Conservation (phyloP, 2,888 invertebrate genomes). For the Slavum lentiscoides region DNA sequence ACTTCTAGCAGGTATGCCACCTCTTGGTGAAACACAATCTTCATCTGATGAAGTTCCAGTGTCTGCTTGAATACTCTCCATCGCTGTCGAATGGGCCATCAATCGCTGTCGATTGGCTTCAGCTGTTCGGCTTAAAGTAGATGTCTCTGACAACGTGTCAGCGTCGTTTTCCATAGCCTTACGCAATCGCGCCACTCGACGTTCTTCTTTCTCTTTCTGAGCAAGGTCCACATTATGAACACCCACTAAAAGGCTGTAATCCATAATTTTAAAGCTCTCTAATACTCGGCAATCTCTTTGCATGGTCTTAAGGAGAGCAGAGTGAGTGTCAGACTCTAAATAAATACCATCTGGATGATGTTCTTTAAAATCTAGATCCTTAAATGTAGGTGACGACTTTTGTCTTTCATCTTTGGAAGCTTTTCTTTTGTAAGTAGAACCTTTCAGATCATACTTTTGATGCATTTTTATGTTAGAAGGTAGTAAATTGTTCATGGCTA, state of each 20-base stretch:
- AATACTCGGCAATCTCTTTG: slow-evolving; percentile 89
- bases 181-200: slow-evolving; percentile 40
- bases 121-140: slow-evolving; percentile 67
- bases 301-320: slow-evolving; percentile 93
- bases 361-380: slow-evolving; percentile 98
- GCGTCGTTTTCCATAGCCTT: slow-evolving; percentile 57
- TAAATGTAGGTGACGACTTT: slow-evolving; percentile 92
- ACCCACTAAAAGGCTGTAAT: slow-evolving; percentile 96
- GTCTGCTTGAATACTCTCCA: slow-evolving; percentile 98
- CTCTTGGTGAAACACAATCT: slow-evolving; percentile 95
- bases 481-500: slow-evolving; percentile 98
- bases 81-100: slow-evolving; percentile 95
- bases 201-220: slow-evolving; percentile 74
- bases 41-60: slow-evolving; percentile 89
- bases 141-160: slow-evolving; percentile 57
- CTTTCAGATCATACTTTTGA: slow-evolving; percentile 98
- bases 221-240: slow-evolving; percentile 96
- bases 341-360: slow-evolving; percentile 93
- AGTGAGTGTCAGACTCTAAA: slow-evolving; percentile 93
- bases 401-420: slow-evolving; percentile 92
- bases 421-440: slow-evolving; percentile 97
- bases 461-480: slow-evolving; percentile 93
- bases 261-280: slow-evolving; percentile 90
- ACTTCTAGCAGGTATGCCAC: slow-evolving; percentile 96
- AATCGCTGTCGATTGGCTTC: slow-evolving; percentile 89